Percentiles rank a stretch among this genome's conserved stretches.
phyloP scores from a whole-genome alignment of 2,797 vertebrate species.

The Diplodus sargus region DNA sequence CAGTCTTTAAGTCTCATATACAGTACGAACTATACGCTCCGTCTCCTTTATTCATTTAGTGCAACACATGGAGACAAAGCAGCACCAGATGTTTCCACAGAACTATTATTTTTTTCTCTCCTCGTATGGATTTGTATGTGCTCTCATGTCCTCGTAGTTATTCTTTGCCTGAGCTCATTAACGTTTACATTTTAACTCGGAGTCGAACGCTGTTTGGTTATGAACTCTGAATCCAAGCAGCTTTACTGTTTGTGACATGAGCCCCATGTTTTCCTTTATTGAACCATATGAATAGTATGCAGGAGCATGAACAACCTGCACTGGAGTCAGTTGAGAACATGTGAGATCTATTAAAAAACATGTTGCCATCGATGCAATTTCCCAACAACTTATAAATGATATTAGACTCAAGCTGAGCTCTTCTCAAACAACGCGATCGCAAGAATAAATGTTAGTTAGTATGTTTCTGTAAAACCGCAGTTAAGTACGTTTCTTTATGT shows the following conservation, averaged over 20 bases:
- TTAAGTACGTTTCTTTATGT: no score
- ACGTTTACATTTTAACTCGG: not conserved
- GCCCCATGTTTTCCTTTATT: not conserved
- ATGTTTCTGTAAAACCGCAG: no score
- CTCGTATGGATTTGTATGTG: not conserved
- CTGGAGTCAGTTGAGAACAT: not conserved
- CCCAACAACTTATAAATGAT: not conserved
- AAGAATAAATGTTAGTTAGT: no score
- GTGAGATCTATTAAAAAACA: not conserved
- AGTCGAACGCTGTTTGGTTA: constrained; percentile 5
- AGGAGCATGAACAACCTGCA: not conserved
- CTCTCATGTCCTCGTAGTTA: not conserved
- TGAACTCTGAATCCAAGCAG: not conserved
- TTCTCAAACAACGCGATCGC: not conserved
- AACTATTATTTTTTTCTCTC: not conserved
- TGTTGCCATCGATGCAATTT: not conserved
- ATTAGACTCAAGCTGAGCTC: not conserved
- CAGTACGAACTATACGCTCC: not conserved
- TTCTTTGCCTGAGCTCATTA: not conserved
- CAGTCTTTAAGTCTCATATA: not conserved
- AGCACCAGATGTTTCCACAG: constrained; percentile 43
- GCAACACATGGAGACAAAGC: constrained; percentile 39
- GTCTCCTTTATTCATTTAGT: constrained; percentile 11
- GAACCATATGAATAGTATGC: not conserved
- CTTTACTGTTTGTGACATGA: not conserved